phyloP scores from a whole-genome alignment of 2,113 vertebrate species.

The Lamprologus sp. region DNA sequence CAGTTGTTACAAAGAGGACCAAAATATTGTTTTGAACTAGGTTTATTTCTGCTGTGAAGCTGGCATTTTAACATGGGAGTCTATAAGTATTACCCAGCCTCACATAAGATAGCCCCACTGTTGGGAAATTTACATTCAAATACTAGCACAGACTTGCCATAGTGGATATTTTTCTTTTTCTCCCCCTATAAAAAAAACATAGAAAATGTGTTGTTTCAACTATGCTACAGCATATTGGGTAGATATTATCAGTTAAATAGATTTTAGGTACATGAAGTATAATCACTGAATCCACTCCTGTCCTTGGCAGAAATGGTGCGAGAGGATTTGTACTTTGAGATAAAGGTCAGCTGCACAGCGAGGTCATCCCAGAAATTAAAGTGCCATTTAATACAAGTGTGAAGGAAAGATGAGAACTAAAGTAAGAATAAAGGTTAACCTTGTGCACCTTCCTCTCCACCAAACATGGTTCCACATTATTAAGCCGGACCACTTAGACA shows the following conservation, averaged over 20 bases:
- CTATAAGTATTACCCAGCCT: background rate
- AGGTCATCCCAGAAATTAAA: background rate
- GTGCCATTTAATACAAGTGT: background rate
- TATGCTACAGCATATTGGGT: background rate
- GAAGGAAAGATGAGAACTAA: background rate
- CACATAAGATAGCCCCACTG: background rate
- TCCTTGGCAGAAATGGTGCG: background rate
- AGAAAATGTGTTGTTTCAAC: background rate
- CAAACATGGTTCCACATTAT: background rate
- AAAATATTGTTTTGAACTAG: background rate
- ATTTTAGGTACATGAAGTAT: background rate
- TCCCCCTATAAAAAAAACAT: background rate
- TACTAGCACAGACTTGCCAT: background rate
- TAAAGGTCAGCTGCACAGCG: background rate
- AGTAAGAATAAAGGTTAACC: background rate
- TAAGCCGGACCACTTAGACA: background rate
- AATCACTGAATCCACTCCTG: background rate
- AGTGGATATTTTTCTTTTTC: background rate
- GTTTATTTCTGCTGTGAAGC: background rate
- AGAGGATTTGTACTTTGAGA: background rate
- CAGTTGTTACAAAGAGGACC: background rate
- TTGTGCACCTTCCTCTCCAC: background rate
- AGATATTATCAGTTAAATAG: background rate
- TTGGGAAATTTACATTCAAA: background rate
- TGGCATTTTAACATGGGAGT: background rate